Evolutionary conservation across 2,113 vertebrate species (phyloP), one percentile per base, ranked within the genome.

Genomic region (Camelus dromedarius): DNA sequence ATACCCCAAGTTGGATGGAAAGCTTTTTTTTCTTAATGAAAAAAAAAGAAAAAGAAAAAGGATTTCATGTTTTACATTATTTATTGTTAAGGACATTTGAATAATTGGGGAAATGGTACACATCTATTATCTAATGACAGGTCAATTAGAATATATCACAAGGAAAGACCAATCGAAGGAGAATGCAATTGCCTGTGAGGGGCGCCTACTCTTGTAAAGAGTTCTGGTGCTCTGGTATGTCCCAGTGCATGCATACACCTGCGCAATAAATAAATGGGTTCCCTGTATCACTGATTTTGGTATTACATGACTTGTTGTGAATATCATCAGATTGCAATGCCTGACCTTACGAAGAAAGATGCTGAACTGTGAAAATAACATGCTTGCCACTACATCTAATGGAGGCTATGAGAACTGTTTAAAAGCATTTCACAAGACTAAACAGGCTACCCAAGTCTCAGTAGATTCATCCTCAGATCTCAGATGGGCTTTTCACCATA

Each of bases 331-430:
- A 93, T 96, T 96, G 70, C 82, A 85, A n/a, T 93, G 28, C 64
- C 81, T 91, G 95, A 89, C 60, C 52, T 95, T 94, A 95, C 52
- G 82, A 0, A 2, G 15, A 95, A 97, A 98, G 91, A 87, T 96
- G 54, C 5, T 91, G 50, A 97, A 92, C 46, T 42, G 52, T 94
- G 93, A 93, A 95, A 98, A 64, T 84, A 93, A 75, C 93, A 42
- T 13, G 11, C 60, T 94, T 81, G 81, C 42, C 95, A 89, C 60
- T 92, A 58, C 56, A 92, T 93, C 91, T 79, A 91, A 92, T 62
- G 5, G 50, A 52, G 80, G 10, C 48, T 62, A 38, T 93, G 22
- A 88, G 62, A 95, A 95, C 70, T 93, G 58, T 56, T 96, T 85
- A 86, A 88, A 81, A 95, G 83, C 19, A 87, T 76, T 94, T 85